phyloP scores from a whole-genome alignment of 1,140 invertebrate genomes.

The Artemia franciscana region DNA sequence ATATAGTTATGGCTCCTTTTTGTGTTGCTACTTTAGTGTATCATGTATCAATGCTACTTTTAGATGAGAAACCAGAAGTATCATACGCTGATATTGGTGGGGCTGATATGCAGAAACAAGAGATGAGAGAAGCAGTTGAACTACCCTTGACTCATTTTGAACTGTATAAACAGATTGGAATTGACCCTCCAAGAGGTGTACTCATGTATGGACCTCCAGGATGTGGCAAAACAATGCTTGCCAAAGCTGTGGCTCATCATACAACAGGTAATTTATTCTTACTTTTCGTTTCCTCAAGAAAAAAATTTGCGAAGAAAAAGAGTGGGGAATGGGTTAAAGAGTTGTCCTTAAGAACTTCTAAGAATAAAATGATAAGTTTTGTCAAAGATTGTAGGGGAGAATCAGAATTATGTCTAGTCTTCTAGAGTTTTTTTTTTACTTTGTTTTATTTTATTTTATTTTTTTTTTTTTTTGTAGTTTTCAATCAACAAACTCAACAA shows the following conservation, averaged over 20 bases:
- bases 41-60: constrained; percentile 3
- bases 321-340: too few species aligned
- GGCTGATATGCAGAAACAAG: constrained; percentile 98
- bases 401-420: too few species aligned
- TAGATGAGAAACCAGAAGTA: constrained; percentile 96
- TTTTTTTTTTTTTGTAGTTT: too few species aligned
- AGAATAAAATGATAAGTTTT: too few species aligned
- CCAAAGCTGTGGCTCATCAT: constrained; percentile 89
- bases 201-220: constrained; percentile 96
- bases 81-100: constrained; percentile 94
- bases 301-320: too few species aligned
- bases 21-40: not conserved
- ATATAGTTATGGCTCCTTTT: not conserved
- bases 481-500: too few species aligned
- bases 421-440: not conserved
- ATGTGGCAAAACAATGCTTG: constrained; percentile 94
- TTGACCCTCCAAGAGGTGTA: constrained; percentile 88
- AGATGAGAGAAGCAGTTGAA: constrained; percentile 95
- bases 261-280: constrained; percentile 46
- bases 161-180: constrained; percentile 95
- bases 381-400: too few species aligned
- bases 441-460: not conserved
- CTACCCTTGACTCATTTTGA: constrained; percentile 94
- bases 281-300: not conserved
- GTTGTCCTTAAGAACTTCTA: too few species aligned